Percentiles rank a stretch among this genome's conserved stretches.
Conservation (phyloP, 2,888 invertebrate genomes). For the Drosophila parthenogenetica region DNA sequence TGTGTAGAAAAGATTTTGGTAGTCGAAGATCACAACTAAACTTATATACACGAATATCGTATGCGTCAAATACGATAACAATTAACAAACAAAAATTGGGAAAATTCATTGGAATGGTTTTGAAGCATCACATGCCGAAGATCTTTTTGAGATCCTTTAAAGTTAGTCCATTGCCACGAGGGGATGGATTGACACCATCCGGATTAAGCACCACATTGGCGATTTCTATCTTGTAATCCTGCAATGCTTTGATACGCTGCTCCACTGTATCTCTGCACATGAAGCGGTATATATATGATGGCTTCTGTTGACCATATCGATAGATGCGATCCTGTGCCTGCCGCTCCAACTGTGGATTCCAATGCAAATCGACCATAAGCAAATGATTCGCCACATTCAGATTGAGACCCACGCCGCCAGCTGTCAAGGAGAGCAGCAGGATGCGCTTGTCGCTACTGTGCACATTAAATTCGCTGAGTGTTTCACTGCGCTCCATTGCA, state of each 20-base stretch:
- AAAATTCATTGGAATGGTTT: not conserved
- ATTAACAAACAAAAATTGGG: no score
- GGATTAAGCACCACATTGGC: slow-evolving; percentile 85
- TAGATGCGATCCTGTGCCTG: slow-evolving; percentile 98
- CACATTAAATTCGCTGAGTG: slow-evolving; percentile 8
- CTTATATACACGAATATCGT: no score
- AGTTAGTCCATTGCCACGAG: not conserved
- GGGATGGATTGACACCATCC: not conserved
- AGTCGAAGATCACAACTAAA: no score
- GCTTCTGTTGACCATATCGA: slow-evolving; percentile 93
- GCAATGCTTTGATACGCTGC: slow-evolving; percentile 92
- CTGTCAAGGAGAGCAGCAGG: slow-evolving; percentile 94
- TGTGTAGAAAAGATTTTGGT: no score
- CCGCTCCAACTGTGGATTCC: slow-evolving; percentile 97
- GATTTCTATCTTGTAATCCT: slow-evolving; percentile 91
- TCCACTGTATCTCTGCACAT: slow-evolving; percentile 95
- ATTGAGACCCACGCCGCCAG: slow-evolving; percentile 98
- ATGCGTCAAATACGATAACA: no score
- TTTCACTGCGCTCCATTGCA: slow-evolving; percentile 9
- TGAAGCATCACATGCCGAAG: slow-evolving; percentile 9
- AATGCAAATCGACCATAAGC: slow-evolving; percentile 95
- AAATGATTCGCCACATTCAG: slow-evolving; percentile 96
- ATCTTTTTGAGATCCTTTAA: slow-evolving; percentile 19
- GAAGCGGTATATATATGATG: slow-evolving; percentile 93
- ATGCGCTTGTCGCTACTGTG: slow-evolving; percentile 17